Evolutionary conservation across 53 echinoderm and acorn worm genomes (phyloP).

Genomic region (Glandiceps talaboti): DNA sequence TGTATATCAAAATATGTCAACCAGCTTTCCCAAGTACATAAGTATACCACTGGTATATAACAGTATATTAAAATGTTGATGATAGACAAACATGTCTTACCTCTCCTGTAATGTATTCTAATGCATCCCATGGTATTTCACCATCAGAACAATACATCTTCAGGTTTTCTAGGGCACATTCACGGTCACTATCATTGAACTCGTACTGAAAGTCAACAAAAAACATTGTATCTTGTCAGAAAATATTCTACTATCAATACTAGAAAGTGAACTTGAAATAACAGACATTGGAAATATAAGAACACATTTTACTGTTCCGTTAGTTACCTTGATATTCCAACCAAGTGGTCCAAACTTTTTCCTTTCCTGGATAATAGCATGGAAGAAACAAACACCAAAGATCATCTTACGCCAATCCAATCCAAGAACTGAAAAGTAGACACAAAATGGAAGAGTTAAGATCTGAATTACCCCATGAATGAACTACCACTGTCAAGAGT

Average conservation of each 20-base stretch:
- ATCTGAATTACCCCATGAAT: too few relatives aligned
- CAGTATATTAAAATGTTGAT: too few relatives aligned
- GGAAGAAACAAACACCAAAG: conserved; percentile 96
- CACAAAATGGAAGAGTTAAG: too few relatives aligned
- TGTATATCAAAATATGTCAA: too few relatives aligned
- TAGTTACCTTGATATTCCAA: conserved; percentile 96
- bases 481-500: too few relatives aligned
- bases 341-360: conserved; percentile 99
- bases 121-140: conserved; percentile 98
- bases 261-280: too few relatives aligned
- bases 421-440: conserved; percentile 66
- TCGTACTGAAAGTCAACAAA: conserved; percentile 87
- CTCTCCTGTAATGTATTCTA: conserved; percentile 99
- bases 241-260: too few relatives aligned
- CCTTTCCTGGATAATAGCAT: conserved; percentile 94
- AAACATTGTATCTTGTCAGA: too few relatives aligned
- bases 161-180: conserved; percentile 94
- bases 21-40: too few relatives aligned
- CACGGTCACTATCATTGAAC: conserved; percentile 96
- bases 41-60: too few relatives aligned
- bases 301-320: background rate
- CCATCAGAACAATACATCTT: conserved; percentile 97
- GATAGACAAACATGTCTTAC: too few relatives aligned
- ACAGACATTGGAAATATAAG: too few relatives aligned
- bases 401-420: conserved; percentile 93